Conservation (phyloP, 2,888 invertebrate genomes). For the Prosapia bicincta region DNA sequence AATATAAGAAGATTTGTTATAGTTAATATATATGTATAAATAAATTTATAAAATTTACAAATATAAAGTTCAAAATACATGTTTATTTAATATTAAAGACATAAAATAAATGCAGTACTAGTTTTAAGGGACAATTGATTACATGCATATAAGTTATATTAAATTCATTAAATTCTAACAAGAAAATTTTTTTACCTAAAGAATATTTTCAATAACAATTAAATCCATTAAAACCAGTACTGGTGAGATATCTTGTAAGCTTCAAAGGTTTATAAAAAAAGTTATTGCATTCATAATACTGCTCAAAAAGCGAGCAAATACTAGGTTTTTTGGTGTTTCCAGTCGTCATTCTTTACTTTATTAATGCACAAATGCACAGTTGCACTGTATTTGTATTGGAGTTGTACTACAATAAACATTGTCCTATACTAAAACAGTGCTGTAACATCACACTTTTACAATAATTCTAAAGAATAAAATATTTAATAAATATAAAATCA, state of each 20-base stretch:
- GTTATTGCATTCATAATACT: constrained; percentile 22
- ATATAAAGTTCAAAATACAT: background rate
- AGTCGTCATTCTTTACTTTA: background rate
- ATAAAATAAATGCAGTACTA: background rate
- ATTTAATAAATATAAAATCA: too few species aligned
- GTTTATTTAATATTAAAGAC: background rate
- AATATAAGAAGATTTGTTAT: background rate
- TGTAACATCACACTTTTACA: too few species aligned
- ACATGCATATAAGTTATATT: too few species aligned
- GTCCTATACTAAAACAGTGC: too few species aligned
- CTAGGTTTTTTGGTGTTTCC: constrained; percentile 21
- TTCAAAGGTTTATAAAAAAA: constrained; percentile 14
- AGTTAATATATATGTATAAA: background rate
- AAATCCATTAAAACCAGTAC: background rate
- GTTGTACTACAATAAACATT: too few species aligned
- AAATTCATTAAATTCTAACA: too few species aligned
- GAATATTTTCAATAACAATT: too few species aligned
- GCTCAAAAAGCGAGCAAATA: constrained; percentile 17
- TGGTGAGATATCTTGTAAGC: background rate
- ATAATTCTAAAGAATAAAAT: too few species aligned
- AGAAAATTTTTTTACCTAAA: too few species aligned
- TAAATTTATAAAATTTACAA: background rate
- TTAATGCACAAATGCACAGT: background rate
- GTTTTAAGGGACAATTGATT: background rate
- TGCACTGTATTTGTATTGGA: background rate